Percentiles rank a stretch among this genome's conserved stretches.
Evolutionary conservation across 2,113 vertebrate species (phyloP).

Genomic region (Cinclus mexicanus): DNA sequence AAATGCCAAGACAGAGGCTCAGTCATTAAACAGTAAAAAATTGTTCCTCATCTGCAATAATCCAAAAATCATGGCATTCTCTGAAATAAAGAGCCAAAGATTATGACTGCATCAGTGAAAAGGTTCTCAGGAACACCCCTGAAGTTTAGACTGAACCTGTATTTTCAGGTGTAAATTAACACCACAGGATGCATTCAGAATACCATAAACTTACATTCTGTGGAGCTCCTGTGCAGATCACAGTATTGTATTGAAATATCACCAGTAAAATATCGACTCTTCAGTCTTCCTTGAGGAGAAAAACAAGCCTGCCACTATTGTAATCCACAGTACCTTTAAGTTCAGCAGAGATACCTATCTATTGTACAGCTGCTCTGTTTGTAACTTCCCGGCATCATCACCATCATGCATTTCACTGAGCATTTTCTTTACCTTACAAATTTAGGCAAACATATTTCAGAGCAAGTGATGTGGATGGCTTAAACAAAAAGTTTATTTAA

Average conservation of each 20-base stretch:
- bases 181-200: neutral
- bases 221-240: neutral
- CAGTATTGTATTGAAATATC: neutral
- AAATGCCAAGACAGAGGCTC: neutral
- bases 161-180: neutral
- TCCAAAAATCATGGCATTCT: neutral
- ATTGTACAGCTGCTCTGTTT: neutral
- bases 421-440: neutral
- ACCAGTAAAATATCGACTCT: neutral
- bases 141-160: neutral
- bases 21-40: neutral
- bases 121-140: neutral
- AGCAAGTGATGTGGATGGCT: neutral
- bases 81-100: neutral
- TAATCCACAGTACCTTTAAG: neutral
- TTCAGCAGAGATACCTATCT: neutral
- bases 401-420: neutral
- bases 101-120: neutral
- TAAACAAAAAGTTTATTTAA: neutral
- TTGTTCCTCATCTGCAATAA: neutral
- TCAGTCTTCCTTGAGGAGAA: neutral
- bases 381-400: neutral
- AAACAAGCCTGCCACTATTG: neutral
- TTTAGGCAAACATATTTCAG: neutral
- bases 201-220: fast-evolving